Evolutionary conservation across 2,113 vertebrate genomes (phyloP).

Genomic region (Syrrhaptes paradoxus): DNA sequence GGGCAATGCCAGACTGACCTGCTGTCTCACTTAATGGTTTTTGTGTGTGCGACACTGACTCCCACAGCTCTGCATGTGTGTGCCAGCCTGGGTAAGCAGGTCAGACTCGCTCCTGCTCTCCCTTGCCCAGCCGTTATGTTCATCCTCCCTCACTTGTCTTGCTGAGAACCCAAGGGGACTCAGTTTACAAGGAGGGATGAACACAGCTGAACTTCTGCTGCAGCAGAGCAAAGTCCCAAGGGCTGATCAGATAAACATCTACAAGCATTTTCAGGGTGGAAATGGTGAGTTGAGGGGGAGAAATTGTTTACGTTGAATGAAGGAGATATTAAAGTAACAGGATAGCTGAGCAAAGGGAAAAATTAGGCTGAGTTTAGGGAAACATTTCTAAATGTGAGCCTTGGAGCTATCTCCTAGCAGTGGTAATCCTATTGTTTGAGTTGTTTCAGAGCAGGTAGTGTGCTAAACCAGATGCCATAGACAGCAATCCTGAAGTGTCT

Average conservation of each 20-base stretch:
- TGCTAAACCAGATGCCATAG: background rate
- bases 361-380: conserved; percentile 25
- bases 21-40: conserved; percentile 63
- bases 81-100: conserved; percentile 57
- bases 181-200: background rate
- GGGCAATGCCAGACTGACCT: conserved; percentile 46
- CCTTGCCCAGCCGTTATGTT: background rate
- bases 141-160: background rate
- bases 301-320: conserved; percentile 28
- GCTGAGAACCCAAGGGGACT: background rate
- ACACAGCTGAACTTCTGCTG: background rate
- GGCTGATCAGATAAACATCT: conserved; percentile 14
- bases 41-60: conserved; percentile 43
- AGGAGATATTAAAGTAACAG: background rate
- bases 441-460: conserved; percentile 1
- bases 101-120: background rate
- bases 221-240: background rate
- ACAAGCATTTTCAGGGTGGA: conserved; percentile 13
- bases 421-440: background rate
- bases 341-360: conserved; percentile 14
- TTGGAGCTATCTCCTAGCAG: background rate
- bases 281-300: background rate
- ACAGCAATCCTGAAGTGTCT: conserved; percentile 8
- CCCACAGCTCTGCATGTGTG: background rate
- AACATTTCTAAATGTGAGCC: conserved; percentile 7